Evolutionary conservation across 2,797 vertebrate genomes (phyloP), one percentile per base, ranked within the genome.

Genomic region (Sebastes ruberrimus): DNA sequence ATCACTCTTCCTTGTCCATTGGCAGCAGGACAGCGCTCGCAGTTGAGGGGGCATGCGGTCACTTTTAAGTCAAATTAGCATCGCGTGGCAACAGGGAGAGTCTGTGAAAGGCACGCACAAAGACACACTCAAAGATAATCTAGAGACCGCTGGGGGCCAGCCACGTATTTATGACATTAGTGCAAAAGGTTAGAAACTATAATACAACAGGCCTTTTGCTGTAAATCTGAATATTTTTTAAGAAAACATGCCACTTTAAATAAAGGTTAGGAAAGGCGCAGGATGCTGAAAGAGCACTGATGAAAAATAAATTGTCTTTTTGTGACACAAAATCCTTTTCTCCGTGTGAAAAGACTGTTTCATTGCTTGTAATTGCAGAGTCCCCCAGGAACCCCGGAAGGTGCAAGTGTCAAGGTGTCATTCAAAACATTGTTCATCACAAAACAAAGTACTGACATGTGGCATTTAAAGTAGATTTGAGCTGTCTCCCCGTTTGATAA

Each of bases 61-160:
- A 74, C 90, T 89, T 92, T 84, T 90, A 91, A 89, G 89, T 92
- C 88, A 89, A 82, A 91, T 90, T 90, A 87, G 84, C 88, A 81
- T 87, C 70, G 70, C 38, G 59, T n/a, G 27, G 76, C 72, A 87
- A 86, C 78, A 76, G 33, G 42, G 42, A 70, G 75, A 65, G 75
- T 78, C 56, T 68, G 71, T 83, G 83, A 90, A 78, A 81, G 77
- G 71, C 10, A 55, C 60, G 59, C 57, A 74, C 18, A 88, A 84
- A 85, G 74, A 84, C 62, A 10, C 72, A 4, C 70, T 83, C 62
- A 49, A 56, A 80, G 59, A 85, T 86, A 80, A 90, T 80, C 59
- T 86, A 64, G 73, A 80, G 20, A 73, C 63, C 71, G 74, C 66
- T 70, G 60, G 62, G 57, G 70, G 69, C 18, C 22, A 30, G 73